Conservation (phyloP, 1,140 invertebrate genomes). For the Brachionus paranguensis region DNA sequence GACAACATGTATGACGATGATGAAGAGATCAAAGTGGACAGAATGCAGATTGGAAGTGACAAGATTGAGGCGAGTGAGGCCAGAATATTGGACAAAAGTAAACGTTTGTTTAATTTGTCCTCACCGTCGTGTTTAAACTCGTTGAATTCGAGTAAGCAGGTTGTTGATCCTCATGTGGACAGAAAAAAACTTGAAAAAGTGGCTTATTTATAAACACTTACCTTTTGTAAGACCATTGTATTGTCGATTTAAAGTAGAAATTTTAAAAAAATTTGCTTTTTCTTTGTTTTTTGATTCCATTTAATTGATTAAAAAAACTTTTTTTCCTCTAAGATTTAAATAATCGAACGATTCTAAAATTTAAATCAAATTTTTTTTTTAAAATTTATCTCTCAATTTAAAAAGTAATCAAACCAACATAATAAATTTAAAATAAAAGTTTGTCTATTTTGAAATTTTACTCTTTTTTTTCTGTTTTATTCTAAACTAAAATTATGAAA, state of each 20-base stretch:
- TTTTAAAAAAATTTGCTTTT: not conserved
- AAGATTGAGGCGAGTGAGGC: not conserved
- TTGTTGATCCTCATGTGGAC: not conserved
- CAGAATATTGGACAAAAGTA: not conserved
- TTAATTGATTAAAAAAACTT: too few relatives aligned
- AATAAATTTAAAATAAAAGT: not conserved
- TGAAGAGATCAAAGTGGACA: not conserved
- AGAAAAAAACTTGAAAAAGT: not conserved
- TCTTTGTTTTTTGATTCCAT: conserved; percentile 25
- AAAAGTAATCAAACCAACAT: not conserved
- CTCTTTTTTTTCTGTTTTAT: not conserved
- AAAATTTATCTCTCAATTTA: not conserved
- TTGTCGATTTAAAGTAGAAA: conserved; percentile 3
- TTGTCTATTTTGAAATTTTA: not conserved
- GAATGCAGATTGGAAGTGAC: not conserved
- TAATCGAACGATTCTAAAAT: not conserved
- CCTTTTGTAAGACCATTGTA: conserved; percentile 1
- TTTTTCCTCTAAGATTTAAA: not conserved
- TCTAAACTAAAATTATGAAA: not conserved
- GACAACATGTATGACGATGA: conserved; percentile 13
- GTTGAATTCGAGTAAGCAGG: not conserved
- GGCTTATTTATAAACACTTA: conserved; percentile 11
- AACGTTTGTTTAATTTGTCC: conserved; percentile 7
- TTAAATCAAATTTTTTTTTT: not conserved
- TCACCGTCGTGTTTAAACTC: conserved; percentile 17